Evolutionary conservation across 2,113 vertebrate species (phyloP).

Genomic region (Scartelaos histophorus): DNA sequence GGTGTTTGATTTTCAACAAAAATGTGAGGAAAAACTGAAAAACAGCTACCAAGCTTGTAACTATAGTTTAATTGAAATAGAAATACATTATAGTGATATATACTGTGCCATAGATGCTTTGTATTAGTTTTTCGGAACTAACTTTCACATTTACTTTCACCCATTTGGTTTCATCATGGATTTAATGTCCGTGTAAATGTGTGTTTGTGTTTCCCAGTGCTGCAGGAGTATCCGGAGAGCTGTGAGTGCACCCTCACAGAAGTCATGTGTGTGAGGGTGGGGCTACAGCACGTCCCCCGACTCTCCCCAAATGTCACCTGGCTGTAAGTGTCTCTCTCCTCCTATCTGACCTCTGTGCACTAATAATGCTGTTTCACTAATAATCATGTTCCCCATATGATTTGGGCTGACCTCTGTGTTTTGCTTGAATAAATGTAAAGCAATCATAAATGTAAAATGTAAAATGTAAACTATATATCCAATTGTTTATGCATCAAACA

Average conservation of each 20-base stretch:
- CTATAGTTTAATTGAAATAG: too few species aligned
- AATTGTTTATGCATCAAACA: too few species aligned
- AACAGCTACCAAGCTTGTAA: too few species aligned
- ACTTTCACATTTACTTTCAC: too few species aligned
- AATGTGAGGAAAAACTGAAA: too few species aligned
- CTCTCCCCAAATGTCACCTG: conserved; percentile 75
- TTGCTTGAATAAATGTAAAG: too few species aligned
- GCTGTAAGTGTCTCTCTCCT: conserved; percentile 69
- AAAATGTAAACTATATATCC: too few species aligned
- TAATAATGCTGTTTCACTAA: neutral
- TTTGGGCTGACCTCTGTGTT: neutral
- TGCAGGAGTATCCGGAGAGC: conserved; percentile 69
- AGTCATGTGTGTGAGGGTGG: conserved; percentile 69
- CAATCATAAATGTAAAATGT: too few species aligned
- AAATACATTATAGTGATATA: neutral
- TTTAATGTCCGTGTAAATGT: neutral
- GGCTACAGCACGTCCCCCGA: conserved; percentile 65
- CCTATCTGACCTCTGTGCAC: neutral
- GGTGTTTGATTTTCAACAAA: too few species aligned
- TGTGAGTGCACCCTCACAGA: conserved; percentile 72
- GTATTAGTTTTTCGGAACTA: too few species aligned
- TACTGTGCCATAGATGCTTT: neutral
- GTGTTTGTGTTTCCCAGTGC: conserved; percentile 49
- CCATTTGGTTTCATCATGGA: too few species aligned
- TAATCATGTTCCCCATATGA: neutral